Evolutionary conservation across 2,113 vertebrate genomes (phyloP).

Genomic region (Microtus pennsylvanicus): DNA sequence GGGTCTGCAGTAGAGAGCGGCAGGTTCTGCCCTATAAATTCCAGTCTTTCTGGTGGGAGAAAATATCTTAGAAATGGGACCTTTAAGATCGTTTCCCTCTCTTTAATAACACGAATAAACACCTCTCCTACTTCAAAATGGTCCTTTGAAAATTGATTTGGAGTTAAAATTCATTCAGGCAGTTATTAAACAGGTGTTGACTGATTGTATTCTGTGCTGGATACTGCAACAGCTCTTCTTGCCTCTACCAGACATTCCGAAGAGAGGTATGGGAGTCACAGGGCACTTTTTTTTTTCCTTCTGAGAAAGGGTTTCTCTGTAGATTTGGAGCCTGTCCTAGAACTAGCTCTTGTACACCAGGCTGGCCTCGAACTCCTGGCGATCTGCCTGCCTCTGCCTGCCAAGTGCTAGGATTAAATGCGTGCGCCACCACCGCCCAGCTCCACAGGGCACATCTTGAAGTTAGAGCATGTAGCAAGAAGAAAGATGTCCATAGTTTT

Average conservation of each 20-base stretch:
- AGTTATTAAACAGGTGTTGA: neutral
- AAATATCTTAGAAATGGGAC: neutral
- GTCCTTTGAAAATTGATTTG: neutral
- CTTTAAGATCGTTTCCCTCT: neutral
- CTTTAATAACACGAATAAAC: neutral
- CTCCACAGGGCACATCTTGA: neutral
- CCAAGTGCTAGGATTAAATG: no score
- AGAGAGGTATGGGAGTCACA: neutral
- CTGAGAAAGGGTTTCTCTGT: no score
- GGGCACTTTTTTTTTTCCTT: no score
- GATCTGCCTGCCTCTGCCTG: no score
- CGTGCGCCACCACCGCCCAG: no score
- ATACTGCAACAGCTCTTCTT: no score
- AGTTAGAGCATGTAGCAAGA: neutral
- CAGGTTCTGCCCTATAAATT: neutral
- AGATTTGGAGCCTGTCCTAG: no score
- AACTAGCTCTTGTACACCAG: no score
- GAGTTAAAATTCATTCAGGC: constrained; percentile 9
- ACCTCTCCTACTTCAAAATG: neutral
- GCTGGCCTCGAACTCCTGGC: no score
- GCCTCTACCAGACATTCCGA: neutral
- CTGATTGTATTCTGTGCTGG: neutral
- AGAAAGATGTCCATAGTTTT: neutral
- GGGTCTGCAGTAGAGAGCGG: neutral
- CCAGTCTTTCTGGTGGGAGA: neutral